Base-by-base conservation (phyloP, 1,140 invertebrate genomes). In the Psilanteris sp. region DNA sequence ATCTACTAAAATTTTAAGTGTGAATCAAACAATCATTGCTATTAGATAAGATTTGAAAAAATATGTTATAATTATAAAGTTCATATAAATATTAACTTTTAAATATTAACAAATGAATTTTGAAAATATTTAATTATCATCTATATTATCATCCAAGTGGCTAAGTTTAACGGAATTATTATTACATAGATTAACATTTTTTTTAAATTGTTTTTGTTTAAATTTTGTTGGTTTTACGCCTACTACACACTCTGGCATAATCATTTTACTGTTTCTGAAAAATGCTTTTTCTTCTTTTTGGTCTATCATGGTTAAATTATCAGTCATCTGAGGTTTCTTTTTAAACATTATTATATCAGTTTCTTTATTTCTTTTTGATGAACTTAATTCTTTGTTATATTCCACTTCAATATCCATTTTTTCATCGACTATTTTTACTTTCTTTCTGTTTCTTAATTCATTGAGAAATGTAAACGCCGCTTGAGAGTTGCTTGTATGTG, bases 241-340 rank as follows among this genome's bases (percentile, higher is more conserved):
- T 57, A 95, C 90, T n/a, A 94, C 90, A 89, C 94, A 94, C 81
- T 95, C 93, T 1, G 94, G 93, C 92, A 95, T 93, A 1, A 94
- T 87, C 22, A 94, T 54, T 84, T 93, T 94, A 57, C 90, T 92
- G 54, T 89, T 91, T 79, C 89, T 90, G 66, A 93, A 92, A 43
- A 89, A 81, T 5, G 90, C 81, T 78, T 90, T 91, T 9, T 89
- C 79, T 14, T 89, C 79, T 24, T 87, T 81, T 10, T 84, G 32
- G 7, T 13, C 2, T 7, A 64, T 31, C 9, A 18, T 20, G 8
- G 7, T 8, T 6, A 44, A 1, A 6, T 14, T 14, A 43, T 62
- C 8, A 1, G n/a, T 10, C n/a, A 39, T 14, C 8, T 14, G 16
- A 3, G 11, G 11, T 6, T 24, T 68, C 34, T 79, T 88, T 75